Evolutionary conservation across 2,113 vertebrate species (phyloP).

Genomic region (Chunga burmeisteri): DNA sequence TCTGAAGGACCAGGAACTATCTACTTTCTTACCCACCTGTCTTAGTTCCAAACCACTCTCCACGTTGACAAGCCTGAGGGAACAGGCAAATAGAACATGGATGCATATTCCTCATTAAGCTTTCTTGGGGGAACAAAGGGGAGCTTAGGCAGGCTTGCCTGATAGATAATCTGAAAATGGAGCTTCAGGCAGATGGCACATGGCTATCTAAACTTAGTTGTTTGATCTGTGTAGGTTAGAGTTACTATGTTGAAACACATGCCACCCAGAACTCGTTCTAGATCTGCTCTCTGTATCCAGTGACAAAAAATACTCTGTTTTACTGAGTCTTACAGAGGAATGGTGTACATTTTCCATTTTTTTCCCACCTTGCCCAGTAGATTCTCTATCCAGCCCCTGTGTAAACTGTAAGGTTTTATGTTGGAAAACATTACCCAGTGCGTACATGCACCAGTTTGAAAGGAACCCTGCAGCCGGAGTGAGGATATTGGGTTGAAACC

Average conservation of each 20-base stretch:
- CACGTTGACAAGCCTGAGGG: not conserved
- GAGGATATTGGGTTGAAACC: not conserved
- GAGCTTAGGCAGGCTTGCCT: not conserved
- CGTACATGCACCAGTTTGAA: not conserved
- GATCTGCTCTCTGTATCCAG: not conserved
- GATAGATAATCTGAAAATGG: not conserved
- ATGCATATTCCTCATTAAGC: not conserved
- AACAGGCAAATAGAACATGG: not conserved
- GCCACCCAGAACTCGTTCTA: not conserved
- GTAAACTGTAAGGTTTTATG: not conserved
- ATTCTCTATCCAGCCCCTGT: not conserved
- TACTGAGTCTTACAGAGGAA: not conserved
- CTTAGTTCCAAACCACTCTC: not conserved
- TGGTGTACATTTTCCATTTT: not conserved
- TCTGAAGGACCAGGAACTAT: not conserved
- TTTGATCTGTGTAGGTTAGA: not conserved
- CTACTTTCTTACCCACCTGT: not conserved
- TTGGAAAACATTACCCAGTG: not conserved
- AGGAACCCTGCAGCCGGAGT: not conserved
- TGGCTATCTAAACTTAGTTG: conserved; percentile 34
- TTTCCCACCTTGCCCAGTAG: not conserved
- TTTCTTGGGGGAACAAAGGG: not conserved
- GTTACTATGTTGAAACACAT: not conserved
- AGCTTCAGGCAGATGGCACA: not conserved
- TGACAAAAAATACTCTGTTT: not conserved